phyloP scores from a whole-genome alignment of 2,797 vertebrate species.

The Alectoris magna region DNA sequence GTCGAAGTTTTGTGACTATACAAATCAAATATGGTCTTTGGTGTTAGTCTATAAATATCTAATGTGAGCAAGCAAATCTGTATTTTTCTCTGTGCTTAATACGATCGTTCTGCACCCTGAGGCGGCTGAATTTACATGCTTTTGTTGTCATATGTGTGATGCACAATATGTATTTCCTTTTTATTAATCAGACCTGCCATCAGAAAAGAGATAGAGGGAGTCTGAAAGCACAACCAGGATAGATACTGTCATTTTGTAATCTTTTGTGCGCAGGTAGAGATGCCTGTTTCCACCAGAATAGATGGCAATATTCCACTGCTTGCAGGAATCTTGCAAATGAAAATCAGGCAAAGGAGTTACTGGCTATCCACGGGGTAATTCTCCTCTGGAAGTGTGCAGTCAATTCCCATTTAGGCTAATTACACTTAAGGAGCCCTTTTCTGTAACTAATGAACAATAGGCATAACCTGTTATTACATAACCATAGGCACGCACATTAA shows the following conservation, averaged over 20 bases:
- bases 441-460: constrained; percentile 70
- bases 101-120: not conserved
- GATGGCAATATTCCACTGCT: constrained; percentile 43
- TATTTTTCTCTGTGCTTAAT: constrained; percentile 11
- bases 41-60: not conserved
- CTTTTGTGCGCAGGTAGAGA: constrained; percentile 8
- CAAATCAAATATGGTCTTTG: not conserved
- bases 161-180: not conserved
- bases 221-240: not conserved
- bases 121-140: constrained; percentile 17
- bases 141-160: constrained; percentile 9
- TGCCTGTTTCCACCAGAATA: constrained; percentile 16
- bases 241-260: constrained; percentile 2
- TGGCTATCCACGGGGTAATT: constrained; percentile 27
- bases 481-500: constrained; percentile 59
- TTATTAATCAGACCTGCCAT: constrained; percentile 28
- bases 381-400: constrained; percentile 52
- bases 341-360: constrained; percentile 44
- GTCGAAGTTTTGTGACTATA: not conserved
- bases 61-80: not conserved
- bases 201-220: constrained; percentile 2
- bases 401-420: constrained; percentile 66
- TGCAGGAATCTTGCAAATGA: constrained; percentile 14
- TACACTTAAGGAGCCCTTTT: constrained; percentile 63
- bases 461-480: constrained; percentile 57